Evolutionary conservation across 2,113 vertebrate genomes (phyloP).

Genomic region (Geococcyx californianus): DNA sequence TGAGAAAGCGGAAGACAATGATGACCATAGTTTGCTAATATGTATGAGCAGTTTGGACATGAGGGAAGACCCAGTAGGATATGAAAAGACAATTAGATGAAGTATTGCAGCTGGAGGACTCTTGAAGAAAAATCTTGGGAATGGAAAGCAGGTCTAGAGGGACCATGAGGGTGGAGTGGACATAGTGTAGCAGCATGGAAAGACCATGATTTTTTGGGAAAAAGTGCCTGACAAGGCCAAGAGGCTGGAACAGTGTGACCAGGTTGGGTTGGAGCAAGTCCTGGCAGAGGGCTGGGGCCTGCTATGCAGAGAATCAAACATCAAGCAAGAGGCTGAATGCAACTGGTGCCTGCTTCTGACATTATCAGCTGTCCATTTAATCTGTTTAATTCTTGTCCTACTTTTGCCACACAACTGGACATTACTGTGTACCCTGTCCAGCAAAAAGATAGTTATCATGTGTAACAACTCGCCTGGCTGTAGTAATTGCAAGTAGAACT

Average conservation of each 20-base stretch:
- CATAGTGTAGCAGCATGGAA: fast-evolving
- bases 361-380: neutral
- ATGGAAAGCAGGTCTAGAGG: neutral
- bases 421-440: neutral
- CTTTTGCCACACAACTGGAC: fast-evolving
- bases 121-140: neutral
- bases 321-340: neutral
- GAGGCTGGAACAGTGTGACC: neutral
- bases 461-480: neutral
- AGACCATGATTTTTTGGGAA: neutral
- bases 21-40: neutral
- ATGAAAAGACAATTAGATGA: fast-evolving
- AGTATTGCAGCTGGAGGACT: neutral
- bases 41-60: neutral
- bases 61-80: neutral
- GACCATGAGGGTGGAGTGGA: fast-evolving
- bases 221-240: neutral
- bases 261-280: neutral
- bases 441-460: neutral
- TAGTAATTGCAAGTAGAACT: neutral
- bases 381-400: neutral
- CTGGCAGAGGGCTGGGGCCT: neutral
- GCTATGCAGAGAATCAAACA: neutral
- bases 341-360: neutral
- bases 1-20: neutral